These are phyloP conservation scores for Speoplatyrhinus poulsoni DNA, from an alignment of 2,113 vertebrate species.

Conservation along the genomic window DNA sequence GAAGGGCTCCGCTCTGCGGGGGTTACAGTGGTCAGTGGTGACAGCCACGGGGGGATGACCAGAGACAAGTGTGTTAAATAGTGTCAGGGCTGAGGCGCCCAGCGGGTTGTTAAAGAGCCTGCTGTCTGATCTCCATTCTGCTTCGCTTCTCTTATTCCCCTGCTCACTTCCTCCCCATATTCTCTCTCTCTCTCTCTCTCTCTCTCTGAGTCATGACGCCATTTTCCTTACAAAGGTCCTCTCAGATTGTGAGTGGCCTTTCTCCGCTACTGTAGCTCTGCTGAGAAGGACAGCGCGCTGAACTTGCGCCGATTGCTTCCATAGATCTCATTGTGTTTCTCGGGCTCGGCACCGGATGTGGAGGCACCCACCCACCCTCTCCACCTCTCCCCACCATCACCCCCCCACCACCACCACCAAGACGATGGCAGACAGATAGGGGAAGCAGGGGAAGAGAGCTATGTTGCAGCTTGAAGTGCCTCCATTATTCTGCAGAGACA, in stretches of 20 bases:
- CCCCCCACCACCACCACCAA: slow-evolving; percentile 6
- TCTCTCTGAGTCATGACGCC: slow-evolving; percentile 61
- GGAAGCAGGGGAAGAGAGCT: not conserved
- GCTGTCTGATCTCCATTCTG: slow-evolving; percentile 35
- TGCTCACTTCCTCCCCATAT: not conserved
- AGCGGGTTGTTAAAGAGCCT: slow-evolving; percentile 43
- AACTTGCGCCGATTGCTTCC: slow-evolving; percentile 53
- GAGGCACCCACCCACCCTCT: not conserved
- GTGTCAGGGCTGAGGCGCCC: slow-evolving; percentile 48
- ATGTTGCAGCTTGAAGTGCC: slow-evolving; percentile 17
- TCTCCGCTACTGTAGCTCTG: slow-evolving; percentile 32
- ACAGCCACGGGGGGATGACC: slow-evolving; percentile 38
- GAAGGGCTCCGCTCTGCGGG: not conserved
- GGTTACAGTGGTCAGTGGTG: slow-evolving; percentile 54
- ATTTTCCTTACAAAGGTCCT: slow-evolving; percentile 46
- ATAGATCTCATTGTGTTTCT: slow-evolving; percentile 42
- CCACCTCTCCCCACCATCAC: not conserved
- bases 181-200: not conserved
- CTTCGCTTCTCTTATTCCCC: slow-evolving; percentile 18
- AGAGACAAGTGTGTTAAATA: slow-evolving; percentile 59
- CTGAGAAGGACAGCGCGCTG: slow-evolving; percentile 43
- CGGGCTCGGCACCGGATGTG: slow-evolving; percentile 9
- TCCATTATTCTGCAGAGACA: not conserved
- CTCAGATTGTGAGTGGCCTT: slow-evolving; percentile 60
- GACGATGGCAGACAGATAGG: slow-evolving; percentile 37